Conservation (phyloP, 2,888 invertebrate species). For the Nemotelus pantherinus region DNA sequence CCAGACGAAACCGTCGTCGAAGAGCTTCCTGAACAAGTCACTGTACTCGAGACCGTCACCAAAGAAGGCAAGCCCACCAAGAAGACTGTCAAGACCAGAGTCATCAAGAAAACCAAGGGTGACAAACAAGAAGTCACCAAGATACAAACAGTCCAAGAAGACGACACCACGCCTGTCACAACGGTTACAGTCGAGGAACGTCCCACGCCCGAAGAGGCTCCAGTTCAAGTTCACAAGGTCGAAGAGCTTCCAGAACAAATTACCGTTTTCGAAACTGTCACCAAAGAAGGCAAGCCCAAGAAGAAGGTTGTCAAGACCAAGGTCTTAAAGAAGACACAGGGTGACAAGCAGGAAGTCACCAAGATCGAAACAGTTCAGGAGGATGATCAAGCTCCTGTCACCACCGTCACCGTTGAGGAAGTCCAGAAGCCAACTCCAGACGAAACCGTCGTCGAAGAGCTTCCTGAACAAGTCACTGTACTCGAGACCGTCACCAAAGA, state of each 20-base stretch:
- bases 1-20: slow-evolving; percentile 56
- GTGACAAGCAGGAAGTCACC: slow-evolving; percentile 62
- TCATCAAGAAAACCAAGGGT: slow-evolving; percentile 60
- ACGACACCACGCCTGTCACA: slow-evolving; percentile 59
- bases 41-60: slow-evolving; percentile 56
- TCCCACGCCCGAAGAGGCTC: slow-evolving; percentile 53
- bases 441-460: slow-evolving; percentile 54
- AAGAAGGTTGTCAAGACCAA: slow-evolving; percentile 64
- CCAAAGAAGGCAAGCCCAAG: slow-evolving; percentile 61
- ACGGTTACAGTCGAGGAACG: slow-evolving; percentile 55
- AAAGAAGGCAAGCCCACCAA: slow-evolving; percentile 57
- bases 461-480: slow-evolving; percentile 56
- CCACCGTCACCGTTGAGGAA: slow-evolving; percentile 59
- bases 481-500: slow-evolving; percentile 54
- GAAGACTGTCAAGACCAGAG: slow-evolving; percentile 57
- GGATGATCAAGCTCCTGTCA: slow-evolving; percentile 64
- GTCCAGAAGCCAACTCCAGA: slow-evolving; percentile 55
- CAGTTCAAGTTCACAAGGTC: slow-evolving; percentile 47
- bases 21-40: slow-evolving; percentile 61
- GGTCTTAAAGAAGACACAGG: slow-evolving; percentile 65
- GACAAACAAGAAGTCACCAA: slow-evolving; percentile 61
- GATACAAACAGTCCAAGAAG: slow-evolving; percentile 62
- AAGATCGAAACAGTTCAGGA: slow-evolving; percentile 64
- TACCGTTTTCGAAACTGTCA: slow-evolving; percentile 62
- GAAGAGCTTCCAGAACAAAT: slow-evolving; percentile 62